These are phyloP conservation scores for Patella pellucida DNA, from an alignment of 2,888 invertebrate genomes.

Conservation along the genomic window DNA sequence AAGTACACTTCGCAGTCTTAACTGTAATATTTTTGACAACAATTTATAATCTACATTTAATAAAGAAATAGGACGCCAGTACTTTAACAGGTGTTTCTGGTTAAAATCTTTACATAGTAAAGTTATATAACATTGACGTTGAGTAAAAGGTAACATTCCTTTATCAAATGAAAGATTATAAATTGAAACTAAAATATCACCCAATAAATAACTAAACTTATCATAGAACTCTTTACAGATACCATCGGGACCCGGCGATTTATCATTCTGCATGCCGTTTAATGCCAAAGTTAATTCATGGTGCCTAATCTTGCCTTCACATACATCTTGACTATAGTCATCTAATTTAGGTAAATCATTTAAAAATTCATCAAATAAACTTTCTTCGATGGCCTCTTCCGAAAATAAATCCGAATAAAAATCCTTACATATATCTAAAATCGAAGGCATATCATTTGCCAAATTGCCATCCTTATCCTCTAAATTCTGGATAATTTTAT, in stretches of 20 bases:
- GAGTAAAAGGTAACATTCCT: slow-evolving; percentile 26
- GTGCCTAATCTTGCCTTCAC: slow-evolving; percentile 13
- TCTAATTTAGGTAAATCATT: slow-evolving; percentile 20
- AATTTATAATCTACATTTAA: slow-evolving; percentile 44
- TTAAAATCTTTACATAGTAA: slow-evolving; percentile 41
- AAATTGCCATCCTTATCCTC: slow-evolving; percentile 9
- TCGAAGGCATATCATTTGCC: background rate
- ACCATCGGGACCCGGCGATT: slow-evolving; percentile 43
- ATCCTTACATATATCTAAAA: slow-evolving; percentile 13
- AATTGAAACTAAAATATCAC: slow-evolving; percentile 24
- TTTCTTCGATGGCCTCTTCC: slow-evolving; percentile 22
- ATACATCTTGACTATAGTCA: background rate
- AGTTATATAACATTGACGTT: slow-evolving; percentile 29
- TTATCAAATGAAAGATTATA: slow-evolving; percentile 26
- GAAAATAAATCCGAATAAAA: slow-evolving; percentile 21
- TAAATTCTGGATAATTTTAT: slow-evolving; percentile 11
- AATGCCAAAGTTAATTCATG: slow-evolving; percentile 20
- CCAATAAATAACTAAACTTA: slow-evolving; percentile 27
- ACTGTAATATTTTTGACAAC: slow-evolving; percentile 40
- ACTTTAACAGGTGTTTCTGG: slow-evolving; percentile 32
- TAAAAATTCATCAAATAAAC: slow-evolving; percentile 13
- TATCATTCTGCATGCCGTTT: slow-evolving; percentile 31
- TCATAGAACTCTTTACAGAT: slow-evolving; percentile 39
- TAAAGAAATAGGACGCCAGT: slow-evolving; percentile 43
- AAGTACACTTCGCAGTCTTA: slow-evolving; percentile 34